A percentile compares a stretch with the other conserved stretches of the same genome.
Evolutionary conservation across 2,888 invertebrate species (phyloP).

Genomic region (Prosopocoilus inquinatus): DNA sequence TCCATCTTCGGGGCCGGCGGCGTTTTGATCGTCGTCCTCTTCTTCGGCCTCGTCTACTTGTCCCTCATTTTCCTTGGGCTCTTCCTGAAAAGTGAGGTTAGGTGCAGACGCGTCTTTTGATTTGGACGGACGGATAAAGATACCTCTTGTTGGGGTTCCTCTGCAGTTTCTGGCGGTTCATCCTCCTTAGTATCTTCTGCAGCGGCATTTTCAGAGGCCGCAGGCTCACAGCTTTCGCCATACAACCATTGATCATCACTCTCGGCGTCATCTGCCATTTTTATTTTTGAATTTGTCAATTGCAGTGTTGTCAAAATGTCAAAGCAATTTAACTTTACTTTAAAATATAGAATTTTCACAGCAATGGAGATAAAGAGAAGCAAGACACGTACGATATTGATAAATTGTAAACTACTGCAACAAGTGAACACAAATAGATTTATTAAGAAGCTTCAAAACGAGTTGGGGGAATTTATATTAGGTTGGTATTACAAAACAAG

Average conservation of each 20-base stretch:
- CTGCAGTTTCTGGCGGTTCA: not conserved
- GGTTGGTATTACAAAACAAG: not conserved
- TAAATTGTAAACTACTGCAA: no score
- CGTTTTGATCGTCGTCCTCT: constrained; percentile 8
- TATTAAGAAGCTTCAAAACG: no score
- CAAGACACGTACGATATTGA: no score
- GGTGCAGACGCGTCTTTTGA: not conserved
- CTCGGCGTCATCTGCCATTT: constrained; percentile 66
- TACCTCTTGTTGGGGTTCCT: constrained; percentile 15
- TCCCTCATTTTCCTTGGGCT: constrained; percentile 35
- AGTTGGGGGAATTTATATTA: no score
- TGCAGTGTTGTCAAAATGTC: no score
- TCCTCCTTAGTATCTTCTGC: constrained; percentile 27
- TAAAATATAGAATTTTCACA: no score
- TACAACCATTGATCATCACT: constrained; percentile 89
- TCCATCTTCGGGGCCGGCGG: constrained; percentile 44
- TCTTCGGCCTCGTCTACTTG: constrained; percentile 32
- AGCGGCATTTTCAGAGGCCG: constrained; percentile 35
- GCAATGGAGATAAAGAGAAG: no score
- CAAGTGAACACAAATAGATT: no score
- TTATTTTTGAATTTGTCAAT: constrained; percentile 16
- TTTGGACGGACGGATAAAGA: not conserved
- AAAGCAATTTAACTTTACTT: no score
- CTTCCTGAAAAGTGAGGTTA: constrained; percentile 26
- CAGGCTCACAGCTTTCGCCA: constrained; percentile 57